These are phyloP conservation scores for Cosmia pyralina DNA, from an alignment of 2,888 invertebrate genomes.

Conservation along the genomic window DNA sequence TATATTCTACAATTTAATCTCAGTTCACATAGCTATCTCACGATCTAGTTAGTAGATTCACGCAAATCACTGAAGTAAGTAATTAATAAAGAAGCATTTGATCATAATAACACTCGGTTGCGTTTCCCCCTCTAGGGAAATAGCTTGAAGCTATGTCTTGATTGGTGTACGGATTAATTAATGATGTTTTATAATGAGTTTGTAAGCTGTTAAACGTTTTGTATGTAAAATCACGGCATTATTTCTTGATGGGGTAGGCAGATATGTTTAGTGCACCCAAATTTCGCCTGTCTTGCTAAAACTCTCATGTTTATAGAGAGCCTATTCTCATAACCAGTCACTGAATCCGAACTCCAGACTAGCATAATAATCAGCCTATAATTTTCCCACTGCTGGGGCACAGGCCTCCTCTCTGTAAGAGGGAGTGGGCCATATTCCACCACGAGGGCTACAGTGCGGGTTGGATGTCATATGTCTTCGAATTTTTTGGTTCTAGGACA, in stretches of 20 bases:
- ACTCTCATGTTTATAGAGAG: not conserved
- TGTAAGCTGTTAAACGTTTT: not conserved
- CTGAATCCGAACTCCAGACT: too few species aligned
- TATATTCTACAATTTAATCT: not conserved
- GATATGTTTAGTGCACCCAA: not conserved
- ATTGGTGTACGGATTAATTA: not conserved
- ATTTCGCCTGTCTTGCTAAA: not conserved
- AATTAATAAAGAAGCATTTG: not conserved
- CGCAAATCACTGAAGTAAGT: slow-evolving; percentile 14
- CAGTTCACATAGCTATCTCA: slow-evolving; percentile 3
- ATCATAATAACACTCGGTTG: slow-evolving; percentile 3
- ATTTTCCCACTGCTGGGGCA: too few species aligned
- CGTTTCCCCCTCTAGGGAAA: slow-evolving; percentile 8
- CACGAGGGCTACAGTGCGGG: too few species aligned
- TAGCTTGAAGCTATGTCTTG: not conserved
- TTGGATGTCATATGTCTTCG: too few species aligned
- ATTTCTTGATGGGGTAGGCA: too few species aligned
- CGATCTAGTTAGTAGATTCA: slow-evolving; percentile 15
- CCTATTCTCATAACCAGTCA: too few species aligned
- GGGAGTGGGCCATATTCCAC: too few species aligned
- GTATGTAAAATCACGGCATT: not conserved
- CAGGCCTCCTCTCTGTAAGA: too few species aligned
- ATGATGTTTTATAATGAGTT: not conserved
- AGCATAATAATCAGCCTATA: too few species aligned
- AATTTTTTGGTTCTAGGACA: too few species aligned